A percentile compares a stretch with the other conserved stretches of the same genome.
phyloP scores from a whole-genome alignment of 2,113 vertebrate species.

The Hippocampus comes region DNA sequence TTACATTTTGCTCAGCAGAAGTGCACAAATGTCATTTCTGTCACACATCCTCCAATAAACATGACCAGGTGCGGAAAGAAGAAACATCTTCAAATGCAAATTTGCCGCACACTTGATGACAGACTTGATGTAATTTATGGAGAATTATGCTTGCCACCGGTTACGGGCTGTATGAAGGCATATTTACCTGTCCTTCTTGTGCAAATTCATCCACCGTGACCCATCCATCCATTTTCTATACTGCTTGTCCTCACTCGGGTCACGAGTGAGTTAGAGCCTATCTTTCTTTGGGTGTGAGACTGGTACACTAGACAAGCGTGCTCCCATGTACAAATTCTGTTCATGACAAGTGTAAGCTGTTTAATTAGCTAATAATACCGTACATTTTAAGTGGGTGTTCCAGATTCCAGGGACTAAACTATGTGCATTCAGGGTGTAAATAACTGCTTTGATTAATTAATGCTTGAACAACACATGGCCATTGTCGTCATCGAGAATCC shows the following conservation, averaged over 20 bases:
- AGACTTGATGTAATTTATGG: slow-evolving; percentile 30
- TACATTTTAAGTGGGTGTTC: neutral
- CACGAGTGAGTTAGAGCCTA: neutral
- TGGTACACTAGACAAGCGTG: no score
- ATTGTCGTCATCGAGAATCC: slow-evolving; percentile 23
- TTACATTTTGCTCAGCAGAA: slow-evolving; percentile 8
- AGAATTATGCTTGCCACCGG: slow-evolving; percentile 38
- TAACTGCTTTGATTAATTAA: slow-evolving; percentile 14
- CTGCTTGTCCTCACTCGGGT: neutral
- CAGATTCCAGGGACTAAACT: neutral
- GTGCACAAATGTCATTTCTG: slow-evolving; percentile 1
- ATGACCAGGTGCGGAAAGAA: slow-evolving; percentile 5
- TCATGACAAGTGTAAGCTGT: no score
- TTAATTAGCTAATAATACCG: neutral
- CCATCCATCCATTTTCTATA: neutral
- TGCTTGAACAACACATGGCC: neutral
- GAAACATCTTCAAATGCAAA: slow-evolving; percentile 34
- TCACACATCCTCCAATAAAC: slow-evolving; percentile 8
- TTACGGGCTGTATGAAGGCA: slow-evolving; percentile 7
- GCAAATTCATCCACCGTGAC: neutral
- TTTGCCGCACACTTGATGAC: slow-evolving; percentile 20
- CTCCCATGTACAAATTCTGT: no score
- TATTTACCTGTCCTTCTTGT: slow-evolving; percentile 13
- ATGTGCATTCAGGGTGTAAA: neutral
- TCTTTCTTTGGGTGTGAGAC: no score